Evolutionary conservation across 2,113 vertebrate species (phyloP).

Genomic region (Sebastes fasciatus): DNA sequence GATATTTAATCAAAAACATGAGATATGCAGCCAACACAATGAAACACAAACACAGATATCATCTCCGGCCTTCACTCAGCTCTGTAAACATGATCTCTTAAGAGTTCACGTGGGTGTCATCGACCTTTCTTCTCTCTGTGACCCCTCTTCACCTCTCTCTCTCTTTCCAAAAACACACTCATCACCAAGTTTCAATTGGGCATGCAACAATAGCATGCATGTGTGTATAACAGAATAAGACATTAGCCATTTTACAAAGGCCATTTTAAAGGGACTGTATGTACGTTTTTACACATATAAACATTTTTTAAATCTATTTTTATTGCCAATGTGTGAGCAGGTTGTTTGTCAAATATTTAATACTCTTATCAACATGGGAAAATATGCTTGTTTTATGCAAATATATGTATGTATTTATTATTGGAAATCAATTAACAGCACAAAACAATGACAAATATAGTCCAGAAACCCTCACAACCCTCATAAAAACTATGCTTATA

Average conservation of each 20-base stretch:
- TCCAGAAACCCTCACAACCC: no score
- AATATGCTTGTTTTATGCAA: no score
- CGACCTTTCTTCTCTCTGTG: conserved; percentile 10
- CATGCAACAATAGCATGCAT: neutral
- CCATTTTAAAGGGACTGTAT: neutral
- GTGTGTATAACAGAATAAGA: neutral
- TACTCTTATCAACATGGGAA: no score
- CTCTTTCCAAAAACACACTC: conserved; percentile 16
- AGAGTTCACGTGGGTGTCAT: conserved; percentile 2
- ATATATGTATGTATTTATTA: no score
- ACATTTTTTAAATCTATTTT: no score
- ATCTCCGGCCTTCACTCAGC: conserved; percentile 16
- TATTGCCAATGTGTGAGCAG: no score
- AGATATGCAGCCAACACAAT: neutral
- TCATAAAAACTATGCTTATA: no score
- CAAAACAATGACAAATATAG: no score
- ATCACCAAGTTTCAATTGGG: neutral
- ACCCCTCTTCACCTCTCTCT: conserved; percentile 6
- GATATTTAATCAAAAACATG: conserved; percentile 9
- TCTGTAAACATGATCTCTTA: conserved; percentile 15
- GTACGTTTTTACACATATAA: no score
- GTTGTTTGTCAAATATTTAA: no score
- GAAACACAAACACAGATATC: neutral
- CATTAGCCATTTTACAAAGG: no score
- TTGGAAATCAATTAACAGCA: no score